Percentiles rank a stretch among this genome's conserved stretches.
phyloP scores from a whole-genome alignment of 1,140 invertebrate genomes.

The Drosophila hydei region DNA sequence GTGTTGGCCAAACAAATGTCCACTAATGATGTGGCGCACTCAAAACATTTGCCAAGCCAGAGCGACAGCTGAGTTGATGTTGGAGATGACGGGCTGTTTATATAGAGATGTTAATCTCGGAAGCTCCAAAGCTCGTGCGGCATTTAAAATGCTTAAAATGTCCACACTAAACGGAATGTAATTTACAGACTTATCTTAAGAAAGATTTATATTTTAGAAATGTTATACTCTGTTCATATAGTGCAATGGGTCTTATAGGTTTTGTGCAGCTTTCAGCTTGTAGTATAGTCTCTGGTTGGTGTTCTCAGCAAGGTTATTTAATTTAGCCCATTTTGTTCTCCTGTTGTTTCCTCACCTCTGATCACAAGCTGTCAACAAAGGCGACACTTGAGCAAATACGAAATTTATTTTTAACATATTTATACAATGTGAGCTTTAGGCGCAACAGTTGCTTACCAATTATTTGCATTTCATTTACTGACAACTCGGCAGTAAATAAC shows the following conservation, averaged over 20 bases:
- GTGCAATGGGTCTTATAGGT: too few relatives aligned
- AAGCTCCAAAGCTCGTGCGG: neutral
- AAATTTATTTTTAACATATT: constrained; percentile 38
- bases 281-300: too few relatives aligned
- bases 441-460: constrained; percentile 26
- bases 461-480: constrained; percentile 31
- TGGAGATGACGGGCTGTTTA: neutral
- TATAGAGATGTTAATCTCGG: neutral
- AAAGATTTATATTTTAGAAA: too few relatives aligned
- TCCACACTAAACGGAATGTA: neutral
- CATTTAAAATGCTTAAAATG: neutral
- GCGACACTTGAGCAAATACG: constrained; percentile 43
- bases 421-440: constrained; percentile 12
- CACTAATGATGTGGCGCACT: constrained; percentile 42
- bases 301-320: too few relatives aligned
- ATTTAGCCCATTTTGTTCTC: neutral
- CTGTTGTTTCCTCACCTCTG: neutral
- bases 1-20: constrained; percentile 50
- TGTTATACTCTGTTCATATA: too few relatives aligned
- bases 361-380: neutral
- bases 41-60: neutral
- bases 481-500: constrained; percentile 4
- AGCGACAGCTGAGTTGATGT: neutral
- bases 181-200: neutral
- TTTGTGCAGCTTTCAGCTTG: too few relatives aligned